Evolutionary conservation across 2,888 invertebrate genomes (phyloP), one percentile per base, ranked within the genome.

Genomic region (Celastrina argiolus): DNA sequence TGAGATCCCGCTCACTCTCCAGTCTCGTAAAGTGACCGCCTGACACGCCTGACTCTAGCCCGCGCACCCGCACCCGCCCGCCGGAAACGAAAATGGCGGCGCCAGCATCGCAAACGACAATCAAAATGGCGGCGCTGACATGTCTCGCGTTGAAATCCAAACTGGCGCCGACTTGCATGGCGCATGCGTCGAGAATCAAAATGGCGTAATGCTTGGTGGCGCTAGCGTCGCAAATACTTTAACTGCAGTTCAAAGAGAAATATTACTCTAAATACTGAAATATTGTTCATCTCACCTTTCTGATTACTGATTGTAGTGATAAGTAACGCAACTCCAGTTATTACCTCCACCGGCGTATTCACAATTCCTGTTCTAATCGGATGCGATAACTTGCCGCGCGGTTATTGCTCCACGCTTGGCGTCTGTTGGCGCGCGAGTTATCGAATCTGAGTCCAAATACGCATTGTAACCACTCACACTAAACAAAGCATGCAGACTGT

Each of bases 1-100:
- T 88, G 91, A 91, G 79, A 76, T 88, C 88, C 84, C 91, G 91
- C 81, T 91, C 91, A 80, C 91, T 91, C 80, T 91, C 91, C 91
- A 91, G 89, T 80, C 92, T 91, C 88, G 91, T 88, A 79, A 89
- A 88, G 88, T 91, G 84, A 89, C 88, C 79, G 90, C 88, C 76
- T 88, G 88, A 88, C 85, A 76, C 73, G 65, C 67, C 71, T 65
- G 71, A 67, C 72, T 72, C 72, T 71, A 70, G 69, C 68, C 59
- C 45, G 16, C 41, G n/a, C 63, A 65, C 56, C 66, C 69, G 70
- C 72, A 68, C 69, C 64, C 68, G 71, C 70, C 67, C 56, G 7
- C 7, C 31, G 31, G 0, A 2, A 31, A 31, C 31, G 16, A 51
- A 51, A 51, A 51, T 51, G 22, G 51, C 45, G 18, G 45, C 58